Evolutionary conservation across 1,140 invertebrate species (phyloP), one percentile per base, ranked within the genome.

Genomic region (Pachyrhynchus sulphureomaculatus): DNA sequence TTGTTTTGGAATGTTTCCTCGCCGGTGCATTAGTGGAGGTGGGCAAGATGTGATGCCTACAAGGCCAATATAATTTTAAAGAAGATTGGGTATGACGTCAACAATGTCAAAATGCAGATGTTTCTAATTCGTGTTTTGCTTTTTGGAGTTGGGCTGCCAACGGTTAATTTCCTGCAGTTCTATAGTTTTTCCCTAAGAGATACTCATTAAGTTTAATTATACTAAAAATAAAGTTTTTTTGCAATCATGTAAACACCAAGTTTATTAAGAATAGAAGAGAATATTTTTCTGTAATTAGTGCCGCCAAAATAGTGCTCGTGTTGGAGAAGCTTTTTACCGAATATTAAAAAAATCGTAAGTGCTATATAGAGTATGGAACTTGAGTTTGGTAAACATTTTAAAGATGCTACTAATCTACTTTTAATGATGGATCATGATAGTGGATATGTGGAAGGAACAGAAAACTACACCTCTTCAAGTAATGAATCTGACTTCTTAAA

Each of bases 391-490:
- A 59, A 59, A 42, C 47, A 49, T 33, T 59, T 42, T 26, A 59
- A 42, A 26, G 56, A 59, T 51, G 47, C 45, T 24, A 59, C 56
- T 1, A 59, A 51, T 39, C 37, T 59, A 15, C 45, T 59, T 8
- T 42, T 59, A 51, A 55, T 56, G 47, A 68, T 73, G 65, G 72
- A 74, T 63, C 66, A 72, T 48, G 72, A 74, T 60, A 72, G 71
- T 60, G 72, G 72, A 1, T 74, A 61, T 24, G 49, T 53, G 32
- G 58, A 61, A 23, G 56, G 45, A 10, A 29, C 10, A 4, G 47
- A 51, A 29, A 49, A 13, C 24, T 48, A 68, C 58, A 58, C 70
- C 56, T 72, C 69, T 9, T 56, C 69, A 29, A 63, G 68, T 62
- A 61, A 63, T 6, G 72, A 72, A 64, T 71, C 71, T 9, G 66